These are phyloP conservation scores for Actinopyga echinites DNA, from an alignment of 53 echinoderm and acorn worm species.

Conservation along the genomic window DNA sequence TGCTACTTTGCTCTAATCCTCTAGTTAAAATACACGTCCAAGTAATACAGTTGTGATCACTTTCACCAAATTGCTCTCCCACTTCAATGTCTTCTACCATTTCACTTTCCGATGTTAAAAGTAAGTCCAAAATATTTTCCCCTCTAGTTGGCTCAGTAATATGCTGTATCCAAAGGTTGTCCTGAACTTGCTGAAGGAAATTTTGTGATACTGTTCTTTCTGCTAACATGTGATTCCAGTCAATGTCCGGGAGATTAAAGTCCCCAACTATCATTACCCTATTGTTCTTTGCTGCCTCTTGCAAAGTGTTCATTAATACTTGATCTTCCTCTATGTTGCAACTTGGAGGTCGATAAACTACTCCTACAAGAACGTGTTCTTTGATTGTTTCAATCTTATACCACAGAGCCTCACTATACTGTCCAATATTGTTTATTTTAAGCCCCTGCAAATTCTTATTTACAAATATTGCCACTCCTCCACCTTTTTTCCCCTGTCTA, in stretches of 20 bases:
- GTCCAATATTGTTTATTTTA: background rate
- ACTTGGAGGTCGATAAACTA: constrained; percentile 20
- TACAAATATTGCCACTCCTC: background rate
- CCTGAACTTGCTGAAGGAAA: background rate
- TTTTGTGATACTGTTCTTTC: background rate
- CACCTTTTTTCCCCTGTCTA: background rate
- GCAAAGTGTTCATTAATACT: background rate
- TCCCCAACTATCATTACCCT: constrained; percentile 18
- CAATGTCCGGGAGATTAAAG: background rate
- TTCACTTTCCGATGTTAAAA: background rate
- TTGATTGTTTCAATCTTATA: background rate
- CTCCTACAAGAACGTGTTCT: background rate
- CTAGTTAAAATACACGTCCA: background rate
- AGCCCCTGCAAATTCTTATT: background rate
- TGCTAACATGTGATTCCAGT: background rate
- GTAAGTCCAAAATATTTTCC: constrained; percentile 8
- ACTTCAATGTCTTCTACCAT: constrained; percentile 7
- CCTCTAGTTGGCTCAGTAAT: constrained; percentile 10
- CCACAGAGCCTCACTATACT: constrained; percentile 7
- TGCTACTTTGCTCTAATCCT: background rate
- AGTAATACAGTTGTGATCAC: constrained; percentile 7
- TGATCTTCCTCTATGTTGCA: background rate
- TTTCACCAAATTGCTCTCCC: constrained; percentile 1
- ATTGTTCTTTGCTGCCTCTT: background rate
- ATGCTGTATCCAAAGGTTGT: background rate